Percentiles rank a stretch among this genome's conserved stretches.
phyloP scores from a whole-genome alignment of 2,888 invertebrate species.

The Apantesis nais region DNA sequence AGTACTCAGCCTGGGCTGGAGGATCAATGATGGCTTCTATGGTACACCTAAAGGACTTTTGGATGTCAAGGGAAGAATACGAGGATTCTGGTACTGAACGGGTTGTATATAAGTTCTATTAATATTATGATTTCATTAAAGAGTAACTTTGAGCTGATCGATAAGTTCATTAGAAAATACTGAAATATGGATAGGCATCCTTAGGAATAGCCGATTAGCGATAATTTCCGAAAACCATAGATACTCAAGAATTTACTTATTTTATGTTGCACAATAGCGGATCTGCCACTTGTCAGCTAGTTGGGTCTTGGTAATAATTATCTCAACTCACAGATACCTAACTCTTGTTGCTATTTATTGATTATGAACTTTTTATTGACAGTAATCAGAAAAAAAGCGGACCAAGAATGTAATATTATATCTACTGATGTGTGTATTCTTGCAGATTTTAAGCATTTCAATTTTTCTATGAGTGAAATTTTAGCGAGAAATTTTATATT shows the following conservation, averaged over 20 bases:
- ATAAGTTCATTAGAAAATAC: background rate
- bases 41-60: slow-evolving; percentile 96
- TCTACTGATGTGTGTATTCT: background rate
- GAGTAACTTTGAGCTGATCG: background rate
- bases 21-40: slow-evolving; percentile 97
- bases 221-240: background rate
- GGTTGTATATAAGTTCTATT: slow-evolving; percentile 97
- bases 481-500: background rate
- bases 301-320: background rate
- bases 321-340: background rate
- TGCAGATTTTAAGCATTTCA: background rate
- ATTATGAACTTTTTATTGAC: background rate
- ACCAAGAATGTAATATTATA: too few relatives aligned
- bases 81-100: slow-evolving; percentile 95
- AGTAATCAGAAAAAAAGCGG: too few relatives aligned
- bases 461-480: background rate
- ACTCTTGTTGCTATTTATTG: background rate
- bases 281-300: background rate
- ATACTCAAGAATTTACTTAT: background rate
- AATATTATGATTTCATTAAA: background rate
- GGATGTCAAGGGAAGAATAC: slow-evolving; percentile 97
- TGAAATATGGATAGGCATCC: background rate
- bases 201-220: background rate
- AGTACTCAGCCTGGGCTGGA: slow-evolving; percentile 98
- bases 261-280: background rate